Conservation (phyloP, 2,113 vertebrate species). For the Protobothrops flavoviridis region DNA sequence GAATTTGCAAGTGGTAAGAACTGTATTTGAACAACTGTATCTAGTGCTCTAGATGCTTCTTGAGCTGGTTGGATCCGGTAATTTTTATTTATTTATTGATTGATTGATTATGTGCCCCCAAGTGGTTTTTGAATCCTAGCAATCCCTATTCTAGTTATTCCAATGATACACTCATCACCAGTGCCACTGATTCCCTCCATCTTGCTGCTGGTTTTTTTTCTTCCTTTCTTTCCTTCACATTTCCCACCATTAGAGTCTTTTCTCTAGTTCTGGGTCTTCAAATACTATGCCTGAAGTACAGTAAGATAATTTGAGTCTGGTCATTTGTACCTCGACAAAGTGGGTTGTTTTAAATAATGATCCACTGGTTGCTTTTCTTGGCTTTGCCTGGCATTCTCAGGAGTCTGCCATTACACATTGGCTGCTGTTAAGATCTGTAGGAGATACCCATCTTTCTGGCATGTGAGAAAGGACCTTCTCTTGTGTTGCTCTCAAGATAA, state of each 20-base stretch:
- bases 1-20: background rate
- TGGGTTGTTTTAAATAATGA: background rate
- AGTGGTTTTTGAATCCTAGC: background rate
- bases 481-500: background rate
- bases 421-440: background rate
- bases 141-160: background rate
- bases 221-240: background rate
- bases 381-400: background rate
- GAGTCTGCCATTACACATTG: background rate
- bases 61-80: background rate
- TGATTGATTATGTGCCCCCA: background rate
- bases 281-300: background rate
- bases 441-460: background rate
- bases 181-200: background rate
- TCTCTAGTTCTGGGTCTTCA: background rate
- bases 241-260: background rate
- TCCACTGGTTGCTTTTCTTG: background rate
- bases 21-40: background rate
- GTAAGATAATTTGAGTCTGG: background rate
- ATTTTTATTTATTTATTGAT: background rate
- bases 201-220: background rate
- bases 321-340: background rate
- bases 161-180: background rate
- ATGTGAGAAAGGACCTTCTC: background rate
- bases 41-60: background rate